A percentile compares a stretch with the other conserved stretches of the same genome.
Conservation (phyloP, 1,140 invertebrate genomes). For the Lordiphosa stackelbergi region DNA sequence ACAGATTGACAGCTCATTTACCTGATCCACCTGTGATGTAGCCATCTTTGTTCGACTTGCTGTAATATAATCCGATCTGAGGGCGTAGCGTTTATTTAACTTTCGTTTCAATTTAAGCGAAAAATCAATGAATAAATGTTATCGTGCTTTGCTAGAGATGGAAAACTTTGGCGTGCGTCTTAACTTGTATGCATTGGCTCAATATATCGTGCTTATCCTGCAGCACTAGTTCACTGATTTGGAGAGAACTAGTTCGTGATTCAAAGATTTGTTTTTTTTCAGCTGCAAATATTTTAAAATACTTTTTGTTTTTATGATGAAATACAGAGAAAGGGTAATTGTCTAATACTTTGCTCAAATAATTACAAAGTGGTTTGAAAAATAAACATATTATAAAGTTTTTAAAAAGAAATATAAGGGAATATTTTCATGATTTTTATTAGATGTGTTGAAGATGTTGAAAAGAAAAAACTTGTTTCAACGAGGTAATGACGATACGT, state of each 20-base stretch:
- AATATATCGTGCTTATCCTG: background rate
- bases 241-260: background rate
- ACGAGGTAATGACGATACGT: no score
- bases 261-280: no score
- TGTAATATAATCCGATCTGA: conserved; percentile 2
- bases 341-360: no score
- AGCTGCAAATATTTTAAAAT: no score
- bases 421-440: no score
- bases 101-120: conserved; percentile 22
- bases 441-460: no score
- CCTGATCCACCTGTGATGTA: conserved; percentile 63
- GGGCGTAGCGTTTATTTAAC: conserved; percentile 2
- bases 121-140: conserved; percentile 44
- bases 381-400: no score
- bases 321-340: no score
- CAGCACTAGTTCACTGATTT: background rate
- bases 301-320: no score
- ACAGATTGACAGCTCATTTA: conserved; percentile 10
- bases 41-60: conserved; percentile 38
- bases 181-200: background rate
- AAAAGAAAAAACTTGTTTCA: no score
- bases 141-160: conserved; percentile 1
- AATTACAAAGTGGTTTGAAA: no score
- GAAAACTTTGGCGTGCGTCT: background rate
- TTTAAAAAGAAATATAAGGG: no score